phyloP scores from a whole-genome alignment of 2,113 vertebrate genomes.

The Anseranas semipalmata region DNA sequence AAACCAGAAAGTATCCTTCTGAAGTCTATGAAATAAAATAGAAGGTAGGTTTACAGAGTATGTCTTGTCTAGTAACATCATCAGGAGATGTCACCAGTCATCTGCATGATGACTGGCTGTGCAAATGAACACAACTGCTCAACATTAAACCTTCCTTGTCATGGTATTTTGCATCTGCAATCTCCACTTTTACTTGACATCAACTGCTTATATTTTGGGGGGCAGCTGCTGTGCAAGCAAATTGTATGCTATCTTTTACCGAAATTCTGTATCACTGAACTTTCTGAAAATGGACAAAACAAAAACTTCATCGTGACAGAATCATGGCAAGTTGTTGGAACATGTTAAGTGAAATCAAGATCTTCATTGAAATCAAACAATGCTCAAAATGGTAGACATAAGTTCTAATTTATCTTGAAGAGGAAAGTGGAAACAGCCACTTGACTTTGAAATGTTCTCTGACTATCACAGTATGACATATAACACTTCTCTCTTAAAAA shows the following conservation, averaged over 20 bases:
- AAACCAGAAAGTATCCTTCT: background rate
- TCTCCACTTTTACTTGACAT: background rate
- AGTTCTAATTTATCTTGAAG: background rate
- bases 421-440: background rate
- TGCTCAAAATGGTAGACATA: background rate
- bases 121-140: background rate
- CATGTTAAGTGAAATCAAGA: background rate
- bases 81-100: background rate
- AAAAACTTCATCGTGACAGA: background rate
- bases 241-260: background rate
- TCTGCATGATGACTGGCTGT: background rate
- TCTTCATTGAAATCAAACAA: background rate
- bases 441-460: background rate
- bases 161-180: background rate
- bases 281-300: background rate
- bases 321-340: background rate
- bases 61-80: background rate
- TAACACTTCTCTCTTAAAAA: background rate
- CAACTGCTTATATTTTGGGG: background rate
- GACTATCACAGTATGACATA: background rate
- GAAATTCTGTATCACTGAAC: background rate
- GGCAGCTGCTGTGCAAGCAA: background rate
- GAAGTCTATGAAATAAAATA: background rate
- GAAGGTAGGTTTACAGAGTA: background rate
- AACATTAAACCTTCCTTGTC: background rate